Percentiles rank a stretch among this genome's conserved stretches.
Evolutionary conservation across 2,113 vertebrate genomes (phyloP).

Genomic region (Lucifuga dentata): DNA sequence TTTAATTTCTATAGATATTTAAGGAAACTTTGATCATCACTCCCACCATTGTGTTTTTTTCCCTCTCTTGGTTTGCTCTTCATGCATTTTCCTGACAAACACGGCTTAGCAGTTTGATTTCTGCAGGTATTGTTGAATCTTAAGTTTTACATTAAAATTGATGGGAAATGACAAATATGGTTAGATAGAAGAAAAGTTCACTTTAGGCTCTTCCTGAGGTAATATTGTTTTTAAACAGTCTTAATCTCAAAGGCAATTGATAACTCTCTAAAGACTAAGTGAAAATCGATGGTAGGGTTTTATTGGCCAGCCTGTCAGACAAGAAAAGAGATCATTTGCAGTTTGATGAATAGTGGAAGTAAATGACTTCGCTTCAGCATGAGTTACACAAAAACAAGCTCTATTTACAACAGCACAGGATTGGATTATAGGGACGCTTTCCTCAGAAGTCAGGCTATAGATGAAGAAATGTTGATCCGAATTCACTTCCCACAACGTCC

Average conservation of each 20-base stretch:
- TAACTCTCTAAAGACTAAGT: slow-evolving; percentile 54
- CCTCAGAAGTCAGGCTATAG: slow-evolving; percentile 80
- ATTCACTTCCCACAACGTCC: slow-evolving; percentile 74
- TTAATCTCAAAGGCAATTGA: slow-evolving; percentile 51
- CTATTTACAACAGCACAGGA: slow-evolving; percentile 57
- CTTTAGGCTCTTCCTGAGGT: slow-evolving; percentile 42
- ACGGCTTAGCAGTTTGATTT: slow-evolving; percentile 76
- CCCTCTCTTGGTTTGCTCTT: slow-evolving; percentile 82
- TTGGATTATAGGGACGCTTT: slow-evolving; percentile 66
- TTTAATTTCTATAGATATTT: slow-evolving; percentile 80
- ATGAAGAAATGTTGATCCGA: slow-evolving; percentile 80
- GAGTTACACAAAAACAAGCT: slow-evolving; percentile 50
- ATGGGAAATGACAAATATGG: slow-evolving; percentile 58
- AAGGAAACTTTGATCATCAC: slow-evolving; percentile 82
- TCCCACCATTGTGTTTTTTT: slow-evolving; percentile 82
- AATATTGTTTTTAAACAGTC: slow-evolving; percentile 45
- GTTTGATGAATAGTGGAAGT: slow-evolving; percentile 59
- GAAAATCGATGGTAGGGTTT: slow-evolving; percentile 35
- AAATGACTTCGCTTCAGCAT: slow-evolving; percentile 62
- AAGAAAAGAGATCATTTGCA: slow-evolving; percentile 59
- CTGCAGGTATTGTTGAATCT: slow-evolving; percentile 64
- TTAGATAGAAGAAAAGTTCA: slow-evolving; percentile 46
- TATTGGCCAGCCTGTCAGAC: slow-evolving; percentile 24
- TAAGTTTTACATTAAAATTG: slow-evolving; percentile 53
- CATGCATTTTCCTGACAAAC: slow-evolving; percentile 83